Percentiles rank a stretch among this genome's conserved stretches.
Conservation (phyloP, 1,140 invertebrate genomes). For the Drosophila saltans region DNA sequence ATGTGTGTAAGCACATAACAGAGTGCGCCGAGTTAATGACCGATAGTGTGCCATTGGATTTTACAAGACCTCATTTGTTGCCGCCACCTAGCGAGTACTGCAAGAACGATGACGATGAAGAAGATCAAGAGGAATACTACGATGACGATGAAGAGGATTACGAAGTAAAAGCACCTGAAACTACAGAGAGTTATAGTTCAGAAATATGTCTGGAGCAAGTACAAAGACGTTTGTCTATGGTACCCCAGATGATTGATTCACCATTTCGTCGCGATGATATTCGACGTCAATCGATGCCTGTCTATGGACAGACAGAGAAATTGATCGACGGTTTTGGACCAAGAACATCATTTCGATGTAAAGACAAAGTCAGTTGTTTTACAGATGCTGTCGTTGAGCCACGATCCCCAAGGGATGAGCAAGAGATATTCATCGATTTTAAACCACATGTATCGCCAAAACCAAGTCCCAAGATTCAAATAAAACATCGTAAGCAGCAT, state of each 20-base stretch:
- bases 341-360: slow-evolving; percentile 65
- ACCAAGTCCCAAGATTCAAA: slow-evolving; percentile 85
- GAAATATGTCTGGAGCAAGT: slow-evolving; percentile 57
- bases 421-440: slow-evolving; percentile 94
- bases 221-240: slow-evolving; percentile 68
- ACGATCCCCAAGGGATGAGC: slow-evolving; percentile 84
- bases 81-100: slow-evolving; percentile 77
- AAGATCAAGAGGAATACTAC: slow-evolving; percentile 47
- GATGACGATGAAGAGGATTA: slow-evolving; percentile 53
- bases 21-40: slow-evolving; percentile 73
- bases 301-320: slow-evolving; percentile 76
- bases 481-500: slow-evolving; percentile 82
- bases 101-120: slow-evolving; percentile 67
- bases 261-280: slow-evolving; percentile 73
- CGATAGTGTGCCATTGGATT: slow-evolving; percentile 68
- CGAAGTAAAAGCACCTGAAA: slow-evolving; percentile 62
- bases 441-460: slow-evolving; percentile 89
- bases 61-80: slow-evolving; percentile 66
- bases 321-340: slow-evolving; percentile 74
- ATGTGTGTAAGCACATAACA: slow-evolving; percentile 75
- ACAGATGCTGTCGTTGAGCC: slow-evolving; percentile 21
- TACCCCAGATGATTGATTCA: slow-evolving; percentile 61
- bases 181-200: slow-evolving; percentile 62
- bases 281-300: slow-evolving; percentile 73
- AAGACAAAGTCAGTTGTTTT: slow-evolving; percentile 76